A percentile compares a stretch with the other conserved stretches of the same genome.
Evolutionary conservation across 2,888 invertebrate genomes (phyloP).

Genomic region (Parnassius mnemosyne): DNA sequence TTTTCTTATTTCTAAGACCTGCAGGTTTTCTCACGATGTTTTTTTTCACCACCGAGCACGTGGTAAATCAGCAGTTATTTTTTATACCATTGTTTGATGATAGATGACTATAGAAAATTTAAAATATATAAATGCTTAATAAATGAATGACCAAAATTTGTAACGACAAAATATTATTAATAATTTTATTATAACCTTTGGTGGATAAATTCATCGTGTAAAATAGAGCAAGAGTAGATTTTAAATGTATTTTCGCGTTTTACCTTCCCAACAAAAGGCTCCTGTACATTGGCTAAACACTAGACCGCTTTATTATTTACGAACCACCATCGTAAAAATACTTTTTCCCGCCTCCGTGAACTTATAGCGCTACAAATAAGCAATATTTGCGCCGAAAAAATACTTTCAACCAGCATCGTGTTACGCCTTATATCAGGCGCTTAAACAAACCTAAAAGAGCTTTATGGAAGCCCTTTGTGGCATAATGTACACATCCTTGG

Average conservation of each 20-base stretch:
- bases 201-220: no score
- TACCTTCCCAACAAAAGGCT: slow-evolving; percentile 21
- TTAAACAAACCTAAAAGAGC: slow-evolving; percentile 40
- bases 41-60: no score
- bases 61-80: no score
- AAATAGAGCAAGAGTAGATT: not conserved
- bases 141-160: no score
- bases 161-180: no score
- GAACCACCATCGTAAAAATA: slow-evolving; percentile 34
- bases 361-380: slow-evolving; percentile 38
- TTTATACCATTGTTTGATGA: no score
- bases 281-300: slow-evolving; percentile 24
- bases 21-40: no score
- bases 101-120: no score
- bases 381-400: slow-evolving; percentile 38
- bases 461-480: slow-evolving; percentile 35
- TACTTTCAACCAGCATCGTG: slow-evolving; percentile 31
- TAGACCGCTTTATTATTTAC: slow-evolving; percentile 34
- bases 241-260: not conserved
- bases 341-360: slow-evolving; percentile 30
- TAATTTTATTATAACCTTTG: no score
- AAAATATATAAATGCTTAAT: no score
- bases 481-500: slow-evolving; percentile 34
- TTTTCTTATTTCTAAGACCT: no score
- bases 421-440: slow-evolving; percentile 41